Evolutionary conservation across 2,888 invertebrate species (phyloP), one percentile per base, ranked within the genome.

Genomic region (Drosophila limbata): DNA sequence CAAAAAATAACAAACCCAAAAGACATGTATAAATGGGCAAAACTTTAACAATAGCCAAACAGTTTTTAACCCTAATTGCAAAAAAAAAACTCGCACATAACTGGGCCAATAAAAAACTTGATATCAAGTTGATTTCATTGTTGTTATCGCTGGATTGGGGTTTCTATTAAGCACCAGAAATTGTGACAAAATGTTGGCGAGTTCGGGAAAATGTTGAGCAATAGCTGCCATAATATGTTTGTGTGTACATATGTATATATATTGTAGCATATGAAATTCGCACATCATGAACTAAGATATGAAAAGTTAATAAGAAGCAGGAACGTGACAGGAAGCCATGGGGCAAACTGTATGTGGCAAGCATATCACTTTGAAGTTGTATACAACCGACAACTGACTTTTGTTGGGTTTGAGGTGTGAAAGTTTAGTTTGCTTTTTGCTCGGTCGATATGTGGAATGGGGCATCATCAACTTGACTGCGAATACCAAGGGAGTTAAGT

Each of bases 291-390:
- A 62, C 50, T 59, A 39, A 70, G 62, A 71, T 85, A 83, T 83
- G 77, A 77, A 84, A 86, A 80, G 84, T 84, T 84, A 85, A 86
- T 83, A 84, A 86, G 80, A 67, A 77, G 40, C 56, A 55, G 55
- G 42, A 67, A 88, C 83, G 83, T 85, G 83, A 79, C 74, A 69
- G 75, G 69, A 60, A 55, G 52, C 75, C 56, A 59, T 42, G 59
- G 77, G 73, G 65, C 56, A 55, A 64, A 50, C 33, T 48, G 33
- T 63, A 17, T 63, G 77, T 59, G 52, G 62, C 70, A 76, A 60
- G 70, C 79, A 55, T 55, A 56, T 57, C 65, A 53, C 69, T 74
- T 55, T 69, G 53, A 57, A 64, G 39, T 77, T 51, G 37, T 51
- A 28, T n/a, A 55, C 11, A n/a, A 37, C 5, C 5, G 6, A 37